Percentiles rank a stretch among this genome's conserved stretches.
Evolutionary conservation across 64 coral and sea anemone species (phyloP).

Genomic region (Montipora foliosa): DNA sequence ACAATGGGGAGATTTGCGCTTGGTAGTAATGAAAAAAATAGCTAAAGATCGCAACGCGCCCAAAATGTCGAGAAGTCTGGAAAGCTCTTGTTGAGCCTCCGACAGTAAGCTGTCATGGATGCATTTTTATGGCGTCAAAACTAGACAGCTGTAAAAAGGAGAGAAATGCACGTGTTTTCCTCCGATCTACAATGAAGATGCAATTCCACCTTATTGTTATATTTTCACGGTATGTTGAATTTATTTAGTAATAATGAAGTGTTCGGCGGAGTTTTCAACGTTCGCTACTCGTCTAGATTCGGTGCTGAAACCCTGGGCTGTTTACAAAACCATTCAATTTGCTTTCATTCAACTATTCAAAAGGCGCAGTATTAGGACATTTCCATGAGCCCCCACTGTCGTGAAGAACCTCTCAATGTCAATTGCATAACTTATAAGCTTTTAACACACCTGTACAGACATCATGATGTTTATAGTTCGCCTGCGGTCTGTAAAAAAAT

Average conservation of each 20-base stretch:
- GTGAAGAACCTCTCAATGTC: conserved; percentile 1
- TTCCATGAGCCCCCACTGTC: background rate
- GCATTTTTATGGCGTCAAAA: background rate
- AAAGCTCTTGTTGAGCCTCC: background rate
- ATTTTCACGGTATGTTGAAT: conserved; percentile 1
- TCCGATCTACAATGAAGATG: conserved; percentile 25
- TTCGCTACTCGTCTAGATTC: background rate
- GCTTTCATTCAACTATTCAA: background rate
- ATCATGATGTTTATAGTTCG: background rate
- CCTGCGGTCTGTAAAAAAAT: background rate
- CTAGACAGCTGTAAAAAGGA: conserved; percentile 1
- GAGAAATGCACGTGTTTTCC: conserved; percentile 29
- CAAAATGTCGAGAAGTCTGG: background rate
- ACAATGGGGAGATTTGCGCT: background rate
- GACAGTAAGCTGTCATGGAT: background rate
- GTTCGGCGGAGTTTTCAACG: background rate
- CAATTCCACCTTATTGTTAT: conserved; percentile 30
- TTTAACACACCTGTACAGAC: background rate
- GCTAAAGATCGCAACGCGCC: background rate
- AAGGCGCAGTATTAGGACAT: conserved; percentile 12
- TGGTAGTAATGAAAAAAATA: background rate
- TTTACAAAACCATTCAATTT: background rate
- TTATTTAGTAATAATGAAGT: background rate
- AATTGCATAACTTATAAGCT: background rate
- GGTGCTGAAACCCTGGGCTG: background rate